phyloP scores from a whole-genome alignment of 2,888 invertebrate species.

The Ferdinandea cuprea region DNA sequence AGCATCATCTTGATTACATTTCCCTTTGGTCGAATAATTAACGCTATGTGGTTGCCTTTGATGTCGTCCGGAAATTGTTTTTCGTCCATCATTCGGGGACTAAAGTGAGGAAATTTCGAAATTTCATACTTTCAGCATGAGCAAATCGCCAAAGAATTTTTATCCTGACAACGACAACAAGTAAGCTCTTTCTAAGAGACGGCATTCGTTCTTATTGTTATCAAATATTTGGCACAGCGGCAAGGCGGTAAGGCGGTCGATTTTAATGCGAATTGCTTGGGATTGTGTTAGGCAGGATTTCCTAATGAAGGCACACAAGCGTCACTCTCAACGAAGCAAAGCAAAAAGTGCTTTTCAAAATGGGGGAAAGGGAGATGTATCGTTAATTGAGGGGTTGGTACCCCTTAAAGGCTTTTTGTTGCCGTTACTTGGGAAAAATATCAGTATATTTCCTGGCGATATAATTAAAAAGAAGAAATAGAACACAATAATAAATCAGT shows the following conservation, averaged over 20 bases:
- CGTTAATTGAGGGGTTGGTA: background rate
- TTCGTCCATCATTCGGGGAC: conserved; percentile 4
- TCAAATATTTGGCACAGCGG: conserved; percentile 8
- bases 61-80: conserved; percentile 63
- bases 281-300: conserved; percentile 3
- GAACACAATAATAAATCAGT: too few species aligned
- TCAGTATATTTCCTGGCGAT: too few species aligned
- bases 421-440: too few species aligned
- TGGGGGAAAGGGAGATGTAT: background rate
- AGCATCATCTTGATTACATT: conserved; percentile 47
- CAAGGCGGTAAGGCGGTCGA: background rate
- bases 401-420: too few species aligned
- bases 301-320: conserved; percentile 35
- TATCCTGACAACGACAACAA: conserved; percentile 22
- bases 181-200: background rate
- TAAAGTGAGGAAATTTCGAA: conserved; percentile 14
- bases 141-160: conserved; percentile 18
- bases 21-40: conserved; percentile 59
- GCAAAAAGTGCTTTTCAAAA: background rate
- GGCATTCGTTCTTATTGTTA: background rate
- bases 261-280: background rate
- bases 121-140: conserved; percentile 27
- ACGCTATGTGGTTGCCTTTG: conserved; percentile 46
- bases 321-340: too few species aligned
- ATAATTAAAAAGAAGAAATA: too few species aligned